Base-by-base conservation (phyloP, 2,888 invertebrate genomes). In the Halictus ligatus region DNA sequence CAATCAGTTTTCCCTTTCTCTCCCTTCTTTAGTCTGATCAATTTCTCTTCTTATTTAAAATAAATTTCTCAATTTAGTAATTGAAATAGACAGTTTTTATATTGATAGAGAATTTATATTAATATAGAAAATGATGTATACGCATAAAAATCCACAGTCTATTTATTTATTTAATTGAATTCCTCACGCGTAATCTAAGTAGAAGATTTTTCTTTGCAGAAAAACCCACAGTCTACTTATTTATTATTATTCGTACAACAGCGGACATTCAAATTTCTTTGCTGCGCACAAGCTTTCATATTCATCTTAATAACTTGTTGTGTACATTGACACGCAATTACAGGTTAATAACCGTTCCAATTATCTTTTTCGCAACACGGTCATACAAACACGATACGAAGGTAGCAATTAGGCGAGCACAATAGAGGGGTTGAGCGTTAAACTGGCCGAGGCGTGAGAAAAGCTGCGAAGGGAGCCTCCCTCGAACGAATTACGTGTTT, bases 371-470 rank as follows among this genome's bases (percentile, higher is more conserved):
- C 29, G 7, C 29, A 15, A 29, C 15, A 7, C 64, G 29, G 25
- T 64, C 13, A 25, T 64, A 25, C 13, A 29, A 64, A 58, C 21
- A 21, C 18, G 43, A 10, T 43, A 43, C 15, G 15, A 67, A 75
- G 10, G 15, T 25, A 29, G 21, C 46, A 18, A 21, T 12, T 21
- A 54, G 50, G 48, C 12, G 18, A 29, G 15, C 3, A 29, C 12
- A n/a, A 48, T 69, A n/a, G 46, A 73, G 54, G 50, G 67, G 29
- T 67, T 67, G 29, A 60, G 18, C 13, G 15, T 35, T 15, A 13
- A 35, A 54, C 77, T 67, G 67, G 35, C 35, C 35, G 67, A 18
- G 67, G 67, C 67, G 67, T 67, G 67, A 67, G 67, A 67, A 67
- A 35, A 35, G 35, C 67, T 35, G 18, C 35, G 35, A 35, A 35